Base-by-base conservation (phyloP, 2,113 vertebrate genomes). In the Leptodactylus fuscus region DNA sequence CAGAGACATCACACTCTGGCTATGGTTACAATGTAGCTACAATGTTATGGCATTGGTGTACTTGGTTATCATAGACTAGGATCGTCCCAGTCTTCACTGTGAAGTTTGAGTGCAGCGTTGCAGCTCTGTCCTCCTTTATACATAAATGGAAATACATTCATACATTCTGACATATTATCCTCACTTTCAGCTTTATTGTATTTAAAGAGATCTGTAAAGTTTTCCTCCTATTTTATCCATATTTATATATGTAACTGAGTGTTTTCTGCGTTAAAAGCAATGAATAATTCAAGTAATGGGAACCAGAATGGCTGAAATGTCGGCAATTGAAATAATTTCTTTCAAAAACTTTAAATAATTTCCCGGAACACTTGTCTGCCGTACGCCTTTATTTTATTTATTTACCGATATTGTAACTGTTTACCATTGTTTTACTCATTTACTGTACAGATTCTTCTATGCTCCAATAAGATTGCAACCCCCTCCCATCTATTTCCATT, bases 111-210 rank as follows among this genome's bases (percentile, higher is more conserved):
- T 4, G 22, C 5, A n/a, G 44, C 38, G 1, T 38, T 24, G 3
- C 38, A 10, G 0, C 7, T 73, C 16, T 46, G 15, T 69, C n/a
- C 20, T 69, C 18, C 20, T 69, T 69, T 38, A 69, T 38, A 22
- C 65, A 69, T 69, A 38, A 69, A 38, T 69, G 65, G 65, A 69
- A 69, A 69, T 69, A 69, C 34, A 69, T 62, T 62, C 24, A 62
- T 27, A 13, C 58, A 62, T 69, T 38, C 32, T 67, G 62, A 69
- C 9, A 22, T 18, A 36, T 36, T 34, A 32, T 65, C 27, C 13
- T 65, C 13, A 15, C 29, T 67, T 29, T 67, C 62, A 18, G 62
- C 62, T 67, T 67, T 34, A 34, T 34, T 15, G n/a, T 69, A 69
- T 36, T 69, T 69, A 69, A 69, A 69, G 65, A 38, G 65, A 22